phyloP scores from a whole-genome alignment of 2,888 invertebrate genomes.

The Hetaerina titia region DNA sequence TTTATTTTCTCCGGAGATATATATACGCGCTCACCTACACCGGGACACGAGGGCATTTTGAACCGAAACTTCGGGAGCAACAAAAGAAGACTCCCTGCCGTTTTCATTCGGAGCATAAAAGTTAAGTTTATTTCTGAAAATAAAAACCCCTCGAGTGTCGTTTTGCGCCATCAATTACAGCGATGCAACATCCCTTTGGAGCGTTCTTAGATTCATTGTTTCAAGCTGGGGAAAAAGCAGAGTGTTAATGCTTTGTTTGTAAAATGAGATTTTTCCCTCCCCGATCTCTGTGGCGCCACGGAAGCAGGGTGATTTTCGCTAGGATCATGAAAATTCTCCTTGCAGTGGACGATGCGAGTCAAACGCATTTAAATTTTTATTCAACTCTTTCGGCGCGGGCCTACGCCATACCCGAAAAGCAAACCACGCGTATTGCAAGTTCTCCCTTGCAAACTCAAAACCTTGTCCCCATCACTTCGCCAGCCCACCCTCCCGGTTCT shows the following conservation, averaged over 20 bases:
- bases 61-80: constrained; percentile 54
- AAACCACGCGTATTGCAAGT: not conserved
- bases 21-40: constrained; percentile 23
- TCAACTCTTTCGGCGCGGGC: not conserved
- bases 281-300: not conserved
- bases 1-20: constrained; percentile 65
- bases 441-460: not conserved
- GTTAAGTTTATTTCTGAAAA: constrained; percentile 15
- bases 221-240: not conserved
- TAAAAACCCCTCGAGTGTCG: not conserved
- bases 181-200: constrained; percentile 31
- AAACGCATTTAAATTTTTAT: not conserved
- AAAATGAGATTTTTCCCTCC: not conserved
- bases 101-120: constrained; percentile 14
- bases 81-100: constrained; percentile 38
- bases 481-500: not conserved
- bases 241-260: not conserved
- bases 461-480: not conserved
- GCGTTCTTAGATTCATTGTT: constrained; percentile 61
- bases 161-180: constrained; percentile 28
- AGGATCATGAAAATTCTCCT: not conserved
- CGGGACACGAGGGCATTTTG: constrained; percentile 22
- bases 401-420: not conserved
- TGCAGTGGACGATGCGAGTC: too few relatives aligned
- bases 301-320: not conserved